Conservation (phyloP, 2,113 vertebrate species). For the Mobula hypostoma region DNA sequence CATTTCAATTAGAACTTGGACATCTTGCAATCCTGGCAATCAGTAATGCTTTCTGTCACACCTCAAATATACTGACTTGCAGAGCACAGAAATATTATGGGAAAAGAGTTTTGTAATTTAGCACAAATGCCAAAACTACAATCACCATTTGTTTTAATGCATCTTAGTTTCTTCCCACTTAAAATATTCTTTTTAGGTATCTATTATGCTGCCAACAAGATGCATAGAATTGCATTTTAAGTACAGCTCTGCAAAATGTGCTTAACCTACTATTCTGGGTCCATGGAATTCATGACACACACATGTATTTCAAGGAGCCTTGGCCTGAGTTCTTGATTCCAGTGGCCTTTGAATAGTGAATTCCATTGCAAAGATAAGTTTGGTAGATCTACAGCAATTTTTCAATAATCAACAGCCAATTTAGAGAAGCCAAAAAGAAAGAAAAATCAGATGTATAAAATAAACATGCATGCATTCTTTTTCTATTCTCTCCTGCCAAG, state of each 20-base stretch:
- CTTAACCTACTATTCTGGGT: constrained; percentile 11
- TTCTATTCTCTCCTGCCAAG: neutral
- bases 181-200: neutral
- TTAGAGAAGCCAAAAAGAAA: neutral
- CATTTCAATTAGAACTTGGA: neutral
- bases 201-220: constrained; percentile 16
- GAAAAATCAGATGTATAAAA: neutral
- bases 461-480: neutral
- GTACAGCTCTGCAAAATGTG: constrained; percentile 25
- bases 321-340: neutral
- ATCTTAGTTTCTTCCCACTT: neutral
- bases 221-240: neutral
- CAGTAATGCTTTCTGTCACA: neutral
- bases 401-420: neutral
- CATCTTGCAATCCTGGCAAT: neutral
- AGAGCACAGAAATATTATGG: neutral
- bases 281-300: constrained; percentile 23
- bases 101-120: neutral
- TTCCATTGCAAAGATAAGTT: neutral
- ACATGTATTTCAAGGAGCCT: constrained; percentile 14
- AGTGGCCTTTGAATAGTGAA: neutral
- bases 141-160: constrained; percentile 2
- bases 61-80: neutral
- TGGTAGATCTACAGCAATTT: neutral
- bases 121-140: neutral